A percentile compares a stretch with the other conserved stretches of the same genome.
Evolutionary conservation across 2,113 vertebrate species (phyloP).

Genomic region (Corythaixoides concolor): DNA sequence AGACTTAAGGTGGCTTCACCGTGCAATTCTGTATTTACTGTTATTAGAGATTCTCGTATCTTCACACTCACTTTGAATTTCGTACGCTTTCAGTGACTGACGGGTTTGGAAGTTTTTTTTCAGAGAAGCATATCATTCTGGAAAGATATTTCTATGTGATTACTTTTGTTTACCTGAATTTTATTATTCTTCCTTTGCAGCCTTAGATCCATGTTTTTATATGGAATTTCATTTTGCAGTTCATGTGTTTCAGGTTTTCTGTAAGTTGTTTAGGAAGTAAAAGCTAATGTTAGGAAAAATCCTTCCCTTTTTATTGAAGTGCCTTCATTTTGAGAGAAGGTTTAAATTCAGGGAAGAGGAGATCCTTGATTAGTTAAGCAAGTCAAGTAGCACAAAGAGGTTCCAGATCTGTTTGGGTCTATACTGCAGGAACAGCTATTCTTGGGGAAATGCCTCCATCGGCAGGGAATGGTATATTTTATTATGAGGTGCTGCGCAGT

Average conservation of each 20-base stretch:
- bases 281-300: not conserved
- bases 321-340: not conserved
- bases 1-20: constrained; percentile 49
- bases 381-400: not conserved
- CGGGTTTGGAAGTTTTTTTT: constrained; percentile 14
- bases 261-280: not conserved
- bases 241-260: not conserved
- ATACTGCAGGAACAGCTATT: not conserved
- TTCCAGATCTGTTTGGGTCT: not conserved
- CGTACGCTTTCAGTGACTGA: constrained; percentile 16
- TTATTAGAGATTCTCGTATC: constrained; percentile 8
- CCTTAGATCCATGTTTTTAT: not conserved
- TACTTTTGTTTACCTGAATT: constrained; percentile 48
- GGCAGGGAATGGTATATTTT: not conserved
- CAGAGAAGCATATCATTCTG: constrained; percentile 4
- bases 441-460: not conserved
- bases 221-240: not conserved
- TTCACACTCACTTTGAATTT: constrained; percentile 37
- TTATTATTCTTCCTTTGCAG: not conserved
- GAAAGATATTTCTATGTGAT: constrained; percentile 26
- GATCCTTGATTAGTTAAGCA: not conserved
- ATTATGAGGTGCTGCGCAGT: not conserved
- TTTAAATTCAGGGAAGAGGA: not conserved
- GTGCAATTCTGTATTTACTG: not conserved
- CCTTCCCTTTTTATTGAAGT: not conserved